phyloP scores from a whole-genome alignment of 2,888 invertebrate genomes.

The Sipunculus nudus region DNA sequence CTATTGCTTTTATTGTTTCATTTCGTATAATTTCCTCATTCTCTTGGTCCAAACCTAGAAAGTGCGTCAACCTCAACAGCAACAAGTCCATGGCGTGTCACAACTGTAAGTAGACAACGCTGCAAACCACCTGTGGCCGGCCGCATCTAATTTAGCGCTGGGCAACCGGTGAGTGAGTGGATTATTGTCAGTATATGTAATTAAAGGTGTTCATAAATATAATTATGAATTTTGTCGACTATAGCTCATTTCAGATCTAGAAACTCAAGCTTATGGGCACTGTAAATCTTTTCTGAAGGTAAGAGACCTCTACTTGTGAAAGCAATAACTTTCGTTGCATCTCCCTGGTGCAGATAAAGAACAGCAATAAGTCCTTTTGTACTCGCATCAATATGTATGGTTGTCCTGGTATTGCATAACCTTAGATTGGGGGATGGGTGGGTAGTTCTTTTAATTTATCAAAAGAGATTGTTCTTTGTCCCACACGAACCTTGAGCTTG shows the following conservation, averaged over 20 bases:
- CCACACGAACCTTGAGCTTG: neutral
- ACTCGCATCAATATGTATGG: no score
- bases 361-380: no score
- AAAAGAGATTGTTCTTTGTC: no score
- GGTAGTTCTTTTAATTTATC: no score
- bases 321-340: neutral
- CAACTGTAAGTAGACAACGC: neutral
- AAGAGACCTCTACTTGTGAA: neutral
- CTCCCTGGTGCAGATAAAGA: no score
- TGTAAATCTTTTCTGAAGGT: neutral
- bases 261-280: neutral
- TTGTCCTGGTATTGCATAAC: no score
- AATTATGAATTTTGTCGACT: neutral
- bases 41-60: no score
- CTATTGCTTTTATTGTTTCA: no score
- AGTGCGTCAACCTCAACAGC: conserved; percentile 4
- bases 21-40: no score
- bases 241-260: neutral
- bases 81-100: neutral
- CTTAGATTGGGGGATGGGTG: no score
- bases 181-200: neutral
- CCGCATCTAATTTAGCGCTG: neutral
- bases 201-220: neutral
- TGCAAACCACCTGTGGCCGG: neutral
- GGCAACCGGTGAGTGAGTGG: neutral